A percentile compares a stretch with the other conserved stretches of the same genome.
phyloP scores from a whole-genome alignment of 2,888 invertebrate genomes.

The Caenorhabditis virilis region DNA sequence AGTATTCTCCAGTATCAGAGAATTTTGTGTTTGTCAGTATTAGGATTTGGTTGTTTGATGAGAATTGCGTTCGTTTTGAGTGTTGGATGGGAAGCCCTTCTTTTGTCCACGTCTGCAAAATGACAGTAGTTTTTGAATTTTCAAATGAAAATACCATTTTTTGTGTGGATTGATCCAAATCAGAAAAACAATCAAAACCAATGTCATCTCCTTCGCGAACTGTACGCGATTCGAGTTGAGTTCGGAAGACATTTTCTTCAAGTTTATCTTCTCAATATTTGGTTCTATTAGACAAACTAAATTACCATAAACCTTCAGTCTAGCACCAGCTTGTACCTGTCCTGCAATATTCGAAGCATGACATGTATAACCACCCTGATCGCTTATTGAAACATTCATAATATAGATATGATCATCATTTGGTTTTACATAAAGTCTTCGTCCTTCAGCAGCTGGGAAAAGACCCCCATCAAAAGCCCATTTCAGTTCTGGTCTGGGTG shows the following conservation, averaged over 20 bases:
- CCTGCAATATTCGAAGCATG: constrained; percentile 46
- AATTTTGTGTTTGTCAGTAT: constrained; percentile 21
- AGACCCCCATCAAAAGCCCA: constrained; percentile 49
- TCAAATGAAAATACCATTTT: constrained; percentile 15
- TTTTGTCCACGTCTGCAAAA: constrained; percentile 7
- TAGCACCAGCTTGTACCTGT: constrained; percentile 37
- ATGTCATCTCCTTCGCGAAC: constrained; percentile 19
- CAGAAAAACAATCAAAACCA: constrained; percentile 40
- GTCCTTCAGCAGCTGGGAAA: constrained; percentile 48
- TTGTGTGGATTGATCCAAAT: constrained; percentile 23
- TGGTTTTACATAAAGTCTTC: constrained; percentile 44
- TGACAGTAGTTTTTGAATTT: not conserved
- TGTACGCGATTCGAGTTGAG: constrained; percentile 7
- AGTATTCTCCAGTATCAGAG: constrained; percentile 44
- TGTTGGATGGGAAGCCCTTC: constrained; percentile 18
- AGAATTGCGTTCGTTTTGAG: constrained; percentile 9
- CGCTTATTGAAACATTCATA: constrained; percentile 38
- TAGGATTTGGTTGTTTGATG: constrained; percentile 13
- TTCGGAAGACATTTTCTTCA: constrained; percentile 26
- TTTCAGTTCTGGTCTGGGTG: constrained; percentile 41
- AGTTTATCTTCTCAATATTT: not conserved
- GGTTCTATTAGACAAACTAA: not conserved
- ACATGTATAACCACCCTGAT: constrained; percentile 51
- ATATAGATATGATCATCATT: constrained; percentile 52
- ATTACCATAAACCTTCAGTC: constrained; percentile 38